A percentile compares a stretch with the other conserved stretches of the same genome.
Evolutionary conservation across 2,113 vertebrate species (phyloP).

Genomic region (Acrocephalus arundinaceus): DNA sequence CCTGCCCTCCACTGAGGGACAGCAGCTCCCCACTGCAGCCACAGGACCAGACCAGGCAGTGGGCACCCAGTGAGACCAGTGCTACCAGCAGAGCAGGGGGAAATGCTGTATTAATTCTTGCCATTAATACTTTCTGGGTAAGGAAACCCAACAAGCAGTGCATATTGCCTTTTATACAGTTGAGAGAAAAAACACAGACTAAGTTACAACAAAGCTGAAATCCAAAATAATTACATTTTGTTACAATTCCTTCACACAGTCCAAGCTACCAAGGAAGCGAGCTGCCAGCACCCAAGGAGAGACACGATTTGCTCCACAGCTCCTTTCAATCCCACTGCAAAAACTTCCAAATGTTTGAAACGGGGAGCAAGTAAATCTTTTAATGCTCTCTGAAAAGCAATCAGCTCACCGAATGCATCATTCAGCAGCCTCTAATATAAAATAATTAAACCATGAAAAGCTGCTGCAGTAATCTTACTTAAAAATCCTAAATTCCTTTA

Average conservation of each 20-base stretch:
- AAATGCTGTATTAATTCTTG: not conserved
- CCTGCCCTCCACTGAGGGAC: rapidly evolving
- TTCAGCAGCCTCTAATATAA: conserved; percentile 72
- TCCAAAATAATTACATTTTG: conserved; percentile 71
- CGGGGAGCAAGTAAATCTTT: conserved; percentile 75
- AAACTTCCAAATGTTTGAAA: conserved; percentile 74
- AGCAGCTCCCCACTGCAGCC: not conserved
- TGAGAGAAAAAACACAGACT: conserved; percentile 28
- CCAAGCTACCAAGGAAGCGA: conserved; percentile 71
- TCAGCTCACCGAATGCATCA: conserved; percentile 72
- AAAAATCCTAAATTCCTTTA: conserved; percentile 61
- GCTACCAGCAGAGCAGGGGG: not conserved
- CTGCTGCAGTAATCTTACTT: conserved; percentile 52
- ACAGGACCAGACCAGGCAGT: not conserved
- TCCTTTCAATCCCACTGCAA: conserved; percentile 71
- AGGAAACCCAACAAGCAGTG: not conserved
- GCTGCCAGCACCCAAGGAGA: conserved; percentile 61
- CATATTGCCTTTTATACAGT: not conserved
- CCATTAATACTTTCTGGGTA: not conserved
- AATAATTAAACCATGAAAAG: conserved; percentile 62
- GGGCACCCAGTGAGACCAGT: not conserved
- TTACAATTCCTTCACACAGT: conserved; percentile 77
- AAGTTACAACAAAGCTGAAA: conserved; percentile 44
- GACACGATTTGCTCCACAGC: conserved; percentile 69
- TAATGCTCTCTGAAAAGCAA: conserved; percentile 79